These are phyloP conservation scores for Macropis europaea DNA, from an alignment of 2,888 invertebrate genomes.

Conservation along the genomic window DNA sequence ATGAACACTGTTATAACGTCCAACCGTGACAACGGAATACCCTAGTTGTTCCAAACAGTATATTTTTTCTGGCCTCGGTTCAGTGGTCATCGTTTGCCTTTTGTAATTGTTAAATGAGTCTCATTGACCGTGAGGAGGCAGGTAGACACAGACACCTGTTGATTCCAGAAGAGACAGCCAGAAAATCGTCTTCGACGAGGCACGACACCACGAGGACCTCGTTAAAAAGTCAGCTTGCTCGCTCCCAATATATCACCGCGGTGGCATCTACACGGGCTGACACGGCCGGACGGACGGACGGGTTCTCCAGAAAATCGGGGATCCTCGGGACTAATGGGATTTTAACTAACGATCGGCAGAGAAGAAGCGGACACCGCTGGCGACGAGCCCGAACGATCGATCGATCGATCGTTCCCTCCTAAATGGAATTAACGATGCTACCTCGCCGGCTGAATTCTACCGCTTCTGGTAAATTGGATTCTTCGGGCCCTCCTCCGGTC, in stretches of 20 bases:
- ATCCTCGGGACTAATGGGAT: constrained; percentile 73
- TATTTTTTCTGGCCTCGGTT: neutral
- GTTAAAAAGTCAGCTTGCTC: constrained; percentile 66
- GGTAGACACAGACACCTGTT: constrained; percentile 75
- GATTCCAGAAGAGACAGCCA: constrained; percentile 65
- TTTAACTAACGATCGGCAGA: constrained; percentile 74
- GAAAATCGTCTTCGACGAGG: constrained; percentile 58
- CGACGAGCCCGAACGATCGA: constrained; percentile 20
- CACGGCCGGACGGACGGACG: constrained; percentile 64
- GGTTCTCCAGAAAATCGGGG: constrained; percentile 70
- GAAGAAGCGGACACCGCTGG: constrained; percentile 42
- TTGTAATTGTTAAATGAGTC: constrained; percentile 65
- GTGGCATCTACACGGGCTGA: constrained; percentile 72
- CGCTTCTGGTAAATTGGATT: constrained; percentile 40
- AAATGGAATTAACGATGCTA: constrained; percentile 36
- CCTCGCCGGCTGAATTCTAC: neutral
- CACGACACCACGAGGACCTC: constrained; percentile 49
- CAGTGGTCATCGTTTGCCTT: constrained; percentile 11
- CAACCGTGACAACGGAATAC: too few species aligned
- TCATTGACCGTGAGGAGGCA: constrained; percentile 59
- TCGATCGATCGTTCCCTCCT: constrained; percentile 40
- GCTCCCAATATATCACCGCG: constrained; percentile 75
- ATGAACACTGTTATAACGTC: too few species aligned
- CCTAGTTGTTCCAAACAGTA: neutral
- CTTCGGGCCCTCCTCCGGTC: too few species aligned